Percentiles rank a stretch among this genome's conserved stretches.
These are phyloP conservation scores for Pomatostomus ruficeps DNA, from an alignment of 2,113 vertebrate genomes.

Conservation along the genomic window DNA sequence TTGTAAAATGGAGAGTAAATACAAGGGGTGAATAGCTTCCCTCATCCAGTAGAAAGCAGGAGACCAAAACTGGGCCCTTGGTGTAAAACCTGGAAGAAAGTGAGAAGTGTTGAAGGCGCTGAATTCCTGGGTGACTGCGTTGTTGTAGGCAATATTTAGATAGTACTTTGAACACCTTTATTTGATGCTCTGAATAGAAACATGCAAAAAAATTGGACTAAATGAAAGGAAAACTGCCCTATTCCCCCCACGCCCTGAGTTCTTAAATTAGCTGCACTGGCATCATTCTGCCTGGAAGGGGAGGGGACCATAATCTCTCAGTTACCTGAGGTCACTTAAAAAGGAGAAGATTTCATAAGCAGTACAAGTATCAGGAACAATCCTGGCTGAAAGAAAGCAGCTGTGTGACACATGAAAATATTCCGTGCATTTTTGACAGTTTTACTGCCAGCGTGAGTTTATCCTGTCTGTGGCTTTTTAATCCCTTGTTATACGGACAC, in stretches of 20 bases:
- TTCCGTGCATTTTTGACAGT: neutral
- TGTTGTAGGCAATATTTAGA: neutral
- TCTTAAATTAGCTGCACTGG: neutral
- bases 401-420: neutral
- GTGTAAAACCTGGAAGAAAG: neutral
- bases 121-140: neutral
- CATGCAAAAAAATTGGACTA: neutral
- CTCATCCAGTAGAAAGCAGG: neutral
- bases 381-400: neutral
- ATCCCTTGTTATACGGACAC: neutral
- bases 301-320: neutral
- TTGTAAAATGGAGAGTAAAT: neutral
- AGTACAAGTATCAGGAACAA: neutral
- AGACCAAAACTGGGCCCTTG: neutral
- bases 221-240: neutral
- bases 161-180: neutral
- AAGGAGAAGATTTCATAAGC: neutral
- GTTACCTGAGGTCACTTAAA: neutral
- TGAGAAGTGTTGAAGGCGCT: neutral
- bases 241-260: neutral
- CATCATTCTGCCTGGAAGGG: neutral
- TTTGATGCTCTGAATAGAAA: neutral
- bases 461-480: neutral
- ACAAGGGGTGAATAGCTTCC: neutral
- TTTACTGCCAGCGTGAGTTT: neutral